phyloP scores from a whole-genome alignment of 2,797 vertebrate species.

The Hipposideros larvatus region DNA sequence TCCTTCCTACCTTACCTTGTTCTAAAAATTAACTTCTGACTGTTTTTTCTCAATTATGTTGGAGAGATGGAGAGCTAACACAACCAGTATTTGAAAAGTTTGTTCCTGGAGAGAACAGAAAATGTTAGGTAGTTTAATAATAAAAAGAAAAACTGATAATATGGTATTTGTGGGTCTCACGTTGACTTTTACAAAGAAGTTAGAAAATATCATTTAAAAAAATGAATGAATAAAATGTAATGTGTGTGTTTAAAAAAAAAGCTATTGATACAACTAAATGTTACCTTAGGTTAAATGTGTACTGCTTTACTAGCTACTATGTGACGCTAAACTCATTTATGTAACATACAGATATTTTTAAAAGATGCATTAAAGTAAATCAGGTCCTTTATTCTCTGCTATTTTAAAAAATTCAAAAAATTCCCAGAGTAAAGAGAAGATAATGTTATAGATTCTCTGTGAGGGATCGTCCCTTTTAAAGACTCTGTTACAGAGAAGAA shows the following conservation, averaged over 20 bases:
- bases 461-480: constrained; percentile 33
- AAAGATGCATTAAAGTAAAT: neutral
- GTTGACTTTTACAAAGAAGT: constrained; percentile 1
- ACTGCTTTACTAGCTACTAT: neutral
- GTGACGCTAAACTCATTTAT: neutral
- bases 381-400: constrained; percentile 9
- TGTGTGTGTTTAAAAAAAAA: neutral
- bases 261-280: constrained; percentile 63
- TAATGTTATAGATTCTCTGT: constrained; percentile 11
- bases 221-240: constrained; percentile 45
- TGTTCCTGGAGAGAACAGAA: neutral
- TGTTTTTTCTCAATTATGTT: constrained; percentile 1
- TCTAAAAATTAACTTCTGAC: neutral
- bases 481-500: neutral
- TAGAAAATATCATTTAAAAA: neutral
- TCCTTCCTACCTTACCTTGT: neutral
- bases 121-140: neutral
- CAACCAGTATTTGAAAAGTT: neutral
- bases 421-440: constrained; percentile 32
- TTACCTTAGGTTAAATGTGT: neutral
- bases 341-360: constrained; percentile 20
- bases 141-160: constrained; percentile 7
- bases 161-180: neutral
- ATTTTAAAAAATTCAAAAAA: constrained; percentile 52
- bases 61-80: neutral